Percentiles rank a stretch among this genome's conserved stretches.
Evolutionary conservation across 2,888 invertebrate genomes (phyloP).

Genomic region (Panopea generosa): DNA sequence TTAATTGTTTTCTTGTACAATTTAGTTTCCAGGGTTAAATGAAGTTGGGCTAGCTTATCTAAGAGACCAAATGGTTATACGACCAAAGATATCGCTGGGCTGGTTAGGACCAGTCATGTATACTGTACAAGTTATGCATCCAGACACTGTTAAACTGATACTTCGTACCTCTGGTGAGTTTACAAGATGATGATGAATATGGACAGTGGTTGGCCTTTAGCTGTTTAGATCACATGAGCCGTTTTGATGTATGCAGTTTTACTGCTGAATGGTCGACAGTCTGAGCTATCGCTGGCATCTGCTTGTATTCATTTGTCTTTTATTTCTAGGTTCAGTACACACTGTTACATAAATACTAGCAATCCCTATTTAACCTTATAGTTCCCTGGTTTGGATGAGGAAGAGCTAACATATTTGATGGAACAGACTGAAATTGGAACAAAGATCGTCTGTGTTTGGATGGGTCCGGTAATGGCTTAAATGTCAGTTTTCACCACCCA

Average conservation of each 20-base stretch:
- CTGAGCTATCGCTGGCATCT: too few relatives aligned
- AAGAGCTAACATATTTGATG: constrained; percentile 64
- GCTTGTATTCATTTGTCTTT: too few relatives aligned
- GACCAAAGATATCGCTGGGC: constrained; percentile 43
- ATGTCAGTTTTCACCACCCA: constrained; percentile 66
- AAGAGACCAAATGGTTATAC: constrained; percentile 51
- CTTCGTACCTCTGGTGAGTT: constrained; percentile 67
- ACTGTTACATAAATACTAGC: too few relatives aligned
- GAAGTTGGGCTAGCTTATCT: constrained; percentile 68
- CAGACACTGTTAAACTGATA: constrained; percentile 71
- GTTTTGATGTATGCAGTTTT: too few relatives aligned
- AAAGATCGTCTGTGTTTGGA: constrained; percentile 50
- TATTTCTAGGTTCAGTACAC: too few relatives aligned
- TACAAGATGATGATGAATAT: too few relatives aligned
- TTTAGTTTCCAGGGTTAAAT: constrained; percentile 71
- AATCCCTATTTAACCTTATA: constrained; percentile 25
- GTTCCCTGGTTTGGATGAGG: constrained; percentile 72
- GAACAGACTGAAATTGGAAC: constrained; percentile 60
- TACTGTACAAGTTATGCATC: constrained; percentile 63
- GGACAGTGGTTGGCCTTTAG: too few relatives aligned
- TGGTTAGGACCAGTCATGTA: constrained; percentile 69
- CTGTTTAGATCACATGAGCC: too few relatives aligned
- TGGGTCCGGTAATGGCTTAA: constrained; percentile 64
- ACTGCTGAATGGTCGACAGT: too few relatives aligned
- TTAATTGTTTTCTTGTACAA: too few relatives aligned